Evolutionary conservation across 1,140 invertebrate species (phyloP).

Genomic region (Phymastichus coffea): DNA sequence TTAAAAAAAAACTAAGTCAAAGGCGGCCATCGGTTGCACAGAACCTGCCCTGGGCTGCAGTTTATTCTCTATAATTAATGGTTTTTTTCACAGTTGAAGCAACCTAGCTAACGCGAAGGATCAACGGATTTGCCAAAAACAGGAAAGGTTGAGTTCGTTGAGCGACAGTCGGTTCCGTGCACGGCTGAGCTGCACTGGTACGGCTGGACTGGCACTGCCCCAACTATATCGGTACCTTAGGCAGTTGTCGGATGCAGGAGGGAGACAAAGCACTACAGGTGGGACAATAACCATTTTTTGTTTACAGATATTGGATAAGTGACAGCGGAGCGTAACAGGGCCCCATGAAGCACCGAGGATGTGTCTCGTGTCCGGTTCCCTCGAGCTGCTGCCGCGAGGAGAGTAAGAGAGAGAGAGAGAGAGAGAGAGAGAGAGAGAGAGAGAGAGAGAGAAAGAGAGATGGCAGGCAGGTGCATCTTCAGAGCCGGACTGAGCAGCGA

Average conservation of each 20-base stretch:
- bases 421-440: no score
- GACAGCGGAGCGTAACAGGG: constrained; percentile 49
- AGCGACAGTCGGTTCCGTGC: no score
- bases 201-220: no score
- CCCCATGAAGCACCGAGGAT: constrained; percentile 34
- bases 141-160: no score
- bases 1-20: constrained; percentile 48
- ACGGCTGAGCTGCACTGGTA: no score
- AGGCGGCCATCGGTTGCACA: no score
- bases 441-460: no score
- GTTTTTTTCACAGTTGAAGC: neutral
- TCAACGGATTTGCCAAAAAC: no score
- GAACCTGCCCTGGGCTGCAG: constrained; percentile 25
- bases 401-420: no score
- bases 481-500: neutral
- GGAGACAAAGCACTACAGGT: constrained; percentile 30
- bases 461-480: neutral
- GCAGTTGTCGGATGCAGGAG: neutral
- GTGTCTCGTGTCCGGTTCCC: constrained; percentile 22
- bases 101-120: neutral
- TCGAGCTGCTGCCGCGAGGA: constrained; percentile 30
- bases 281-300: constrained; percentile 52
- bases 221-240: no score
- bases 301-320: constrained; percentile 57
- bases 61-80: neutral